A percentile compares a stretch with the other conserved stretches of the same genome.
These are phyloP conservation scores for Megaceryle alcyon DNA, from an alignment of 2,797 vertebrate species.

Conservation along the genomic window DNA sequence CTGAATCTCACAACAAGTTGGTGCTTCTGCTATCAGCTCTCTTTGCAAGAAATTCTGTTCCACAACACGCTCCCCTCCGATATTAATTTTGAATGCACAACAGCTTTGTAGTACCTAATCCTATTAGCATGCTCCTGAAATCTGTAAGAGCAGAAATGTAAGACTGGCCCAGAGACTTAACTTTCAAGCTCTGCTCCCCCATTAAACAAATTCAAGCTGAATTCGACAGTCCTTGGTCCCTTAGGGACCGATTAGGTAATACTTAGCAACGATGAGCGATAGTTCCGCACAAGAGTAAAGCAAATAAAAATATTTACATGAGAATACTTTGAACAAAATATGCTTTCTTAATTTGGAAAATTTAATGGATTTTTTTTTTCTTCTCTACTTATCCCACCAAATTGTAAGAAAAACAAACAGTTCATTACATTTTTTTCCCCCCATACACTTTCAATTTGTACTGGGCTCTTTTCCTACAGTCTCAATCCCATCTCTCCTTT, in stretches of 20 bases:
- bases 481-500: not conserved
- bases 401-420: not conserved
- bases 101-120: slow-evolving; percentile 48
- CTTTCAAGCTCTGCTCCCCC: not conserved
- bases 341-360: not conserved
- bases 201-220: not conserved
- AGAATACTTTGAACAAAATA: not conserved
- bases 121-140: slow-evolving; percentile 46
- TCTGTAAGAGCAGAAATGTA: slow-evolving; percentile 19
- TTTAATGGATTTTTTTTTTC: not conserved
- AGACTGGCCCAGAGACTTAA: not conserved
- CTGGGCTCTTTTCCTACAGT: not conserved
- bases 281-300: not conserved
- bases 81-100: slow-evolving; percentile 19
- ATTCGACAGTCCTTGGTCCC: not conserved
- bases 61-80: not conserved
- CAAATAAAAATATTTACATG: not conserved
- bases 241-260: not conserved
- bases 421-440: accelerated
- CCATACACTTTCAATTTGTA: not conserved
- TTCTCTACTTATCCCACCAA: not conserved
- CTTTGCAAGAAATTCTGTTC: not conserved
- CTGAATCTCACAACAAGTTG: not conserved
- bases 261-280: accelerated
- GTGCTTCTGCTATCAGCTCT: not conserved